phyloP scores from a whole-genome alignment of 2,113 vertebrate genomes.

The Nannospalax galili region DNA sequence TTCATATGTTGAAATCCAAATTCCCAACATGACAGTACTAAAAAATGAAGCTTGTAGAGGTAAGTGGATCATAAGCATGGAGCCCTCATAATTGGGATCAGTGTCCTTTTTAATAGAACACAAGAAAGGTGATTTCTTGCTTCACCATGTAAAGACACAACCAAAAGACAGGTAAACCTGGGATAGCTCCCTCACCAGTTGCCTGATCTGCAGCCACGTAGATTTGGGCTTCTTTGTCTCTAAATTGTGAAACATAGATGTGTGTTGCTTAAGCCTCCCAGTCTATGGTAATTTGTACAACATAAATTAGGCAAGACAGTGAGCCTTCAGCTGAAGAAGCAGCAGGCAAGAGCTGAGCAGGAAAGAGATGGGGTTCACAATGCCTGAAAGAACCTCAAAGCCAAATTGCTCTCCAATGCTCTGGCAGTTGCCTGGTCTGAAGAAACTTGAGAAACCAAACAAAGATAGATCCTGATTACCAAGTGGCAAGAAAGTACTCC shows the following conservation, averaged over 20 bases:
- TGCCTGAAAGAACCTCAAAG: neutral
- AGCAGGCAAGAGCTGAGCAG: neutral
- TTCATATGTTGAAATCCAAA: slow-evolving; percentile 12
- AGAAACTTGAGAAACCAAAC: neutral
- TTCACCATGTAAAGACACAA: neutral
- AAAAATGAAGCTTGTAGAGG: neutral
- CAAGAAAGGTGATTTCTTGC: neutral
- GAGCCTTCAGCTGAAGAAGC: neutral
- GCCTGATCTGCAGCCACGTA: neutral
- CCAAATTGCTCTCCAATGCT: neutral
- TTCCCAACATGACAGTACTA: neutral
- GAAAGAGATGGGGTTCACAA: neutral
- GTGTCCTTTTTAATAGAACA: neutral
- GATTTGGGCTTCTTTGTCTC: neutral
- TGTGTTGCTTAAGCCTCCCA: neutral
- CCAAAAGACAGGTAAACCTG: neutral
- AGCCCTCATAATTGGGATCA: neutral
- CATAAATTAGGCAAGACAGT: neutral
- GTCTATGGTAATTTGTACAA: neutral
- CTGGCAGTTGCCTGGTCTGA: neutral
- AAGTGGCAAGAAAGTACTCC: neutral
- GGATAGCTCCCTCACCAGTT: neutral
- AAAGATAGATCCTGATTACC: neutral
- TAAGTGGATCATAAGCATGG: neutral
- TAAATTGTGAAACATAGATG: neutral